Evolutionary conservation across 2,113 vertebrate species (phyloP).

Genomic region (Meriones unguiculatus): DNA sequence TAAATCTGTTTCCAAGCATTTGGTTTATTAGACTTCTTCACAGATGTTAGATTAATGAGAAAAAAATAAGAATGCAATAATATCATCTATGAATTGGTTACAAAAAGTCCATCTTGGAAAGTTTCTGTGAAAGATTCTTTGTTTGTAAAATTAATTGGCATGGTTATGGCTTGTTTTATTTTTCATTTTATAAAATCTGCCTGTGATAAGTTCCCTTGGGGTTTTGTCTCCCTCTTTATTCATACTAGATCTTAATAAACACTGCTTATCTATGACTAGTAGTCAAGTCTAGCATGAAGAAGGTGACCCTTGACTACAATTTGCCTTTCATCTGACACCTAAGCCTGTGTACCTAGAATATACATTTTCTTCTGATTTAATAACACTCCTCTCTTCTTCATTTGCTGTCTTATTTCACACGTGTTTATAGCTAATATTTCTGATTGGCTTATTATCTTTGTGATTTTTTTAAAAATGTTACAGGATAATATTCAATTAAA

Average conservation of each 20-base stretch:
- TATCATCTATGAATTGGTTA: neutral
- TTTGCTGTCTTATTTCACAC: neutral
- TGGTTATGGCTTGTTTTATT: neutral
- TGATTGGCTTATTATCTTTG: neutral
- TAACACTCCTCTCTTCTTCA: neutral
- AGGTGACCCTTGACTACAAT: neutral
- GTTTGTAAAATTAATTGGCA: conserved; percentile 28
- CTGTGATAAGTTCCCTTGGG: neutral
- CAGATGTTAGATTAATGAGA: neutral
- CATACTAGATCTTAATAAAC: neutral
- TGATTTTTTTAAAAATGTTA: conserved; percentile 35
- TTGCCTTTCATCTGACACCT: neutral
- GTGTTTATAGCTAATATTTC: neutral
- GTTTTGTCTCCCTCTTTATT: neutral
- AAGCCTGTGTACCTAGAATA: neutral
- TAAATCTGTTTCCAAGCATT: neutral
- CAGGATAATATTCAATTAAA: neutral
- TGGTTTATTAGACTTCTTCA: neutral
- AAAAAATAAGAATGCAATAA: neutral
- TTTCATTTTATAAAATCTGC: neutral
- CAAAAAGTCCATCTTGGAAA: neutral
- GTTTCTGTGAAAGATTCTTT: conserved; percentile 6
- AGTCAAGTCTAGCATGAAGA: neutral
- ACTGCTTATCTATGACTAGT: neutral
- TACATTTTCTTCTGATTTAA: neutral